phyloP scores from a whole-genome alignment of 1,140 invertebrate genomes.

The Delia radicum region DNA sequence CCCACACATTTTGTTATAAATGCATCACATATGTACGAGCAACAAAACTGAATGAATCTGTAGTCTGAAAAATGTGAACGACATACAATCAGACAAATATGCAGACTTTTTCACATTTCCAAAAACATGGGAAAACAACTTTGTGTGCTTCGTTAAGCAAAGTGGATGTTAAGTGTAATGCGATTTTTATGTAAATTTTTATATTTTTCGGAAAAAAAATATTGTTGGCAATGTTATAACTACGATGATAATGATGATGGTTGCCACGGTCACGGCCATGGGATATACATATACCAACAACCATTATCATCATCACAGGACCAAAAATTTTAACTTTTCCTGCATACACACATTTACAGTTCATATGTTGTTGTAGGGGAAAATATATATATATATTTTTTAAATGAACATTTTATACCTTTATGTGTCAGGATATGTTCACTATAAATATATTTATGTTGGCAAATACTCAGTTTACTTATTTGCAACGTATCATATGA shows the following conservation, averaged over 20 bases:
- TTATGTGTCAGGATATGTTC: background rate
- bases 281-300: background rate
- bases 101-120: conserved; percentile 11
- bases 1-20: conserved; percentile 8
- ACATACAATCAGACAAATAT: conserved; percentile 5
- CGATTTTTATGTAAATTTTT: conserved; percentile 56
- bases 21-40: conserved; percentile 27
- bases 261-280: conserved; percentile 49
- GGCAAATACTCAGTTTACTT: background rate
- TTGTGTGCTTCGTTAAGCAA: conserved; percentile 56
- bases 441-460: background rate
- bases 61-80: background rate
- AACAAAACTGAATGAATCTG: background rate
- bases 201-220: conserved; percentile 35
- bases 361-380: too few species aligned
- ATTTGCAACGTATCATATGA: background rate
- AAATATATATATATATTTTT: too few species aligned
- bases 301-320: background rate
- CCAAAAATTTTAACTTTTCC: background rate
- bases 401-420: too few species aligned
- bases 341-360: background rate
- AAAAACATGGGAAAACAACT: conserved; percentile 28
- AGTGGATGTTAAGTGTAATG: conserved; percentile 57
- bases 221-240: background rate
- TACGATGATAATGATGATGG: conserved; percentile 28